Evolutionary conservation across 1,140 invertebrate genomes (phyloP).

Genomic region (Lerema accius): DNA sequence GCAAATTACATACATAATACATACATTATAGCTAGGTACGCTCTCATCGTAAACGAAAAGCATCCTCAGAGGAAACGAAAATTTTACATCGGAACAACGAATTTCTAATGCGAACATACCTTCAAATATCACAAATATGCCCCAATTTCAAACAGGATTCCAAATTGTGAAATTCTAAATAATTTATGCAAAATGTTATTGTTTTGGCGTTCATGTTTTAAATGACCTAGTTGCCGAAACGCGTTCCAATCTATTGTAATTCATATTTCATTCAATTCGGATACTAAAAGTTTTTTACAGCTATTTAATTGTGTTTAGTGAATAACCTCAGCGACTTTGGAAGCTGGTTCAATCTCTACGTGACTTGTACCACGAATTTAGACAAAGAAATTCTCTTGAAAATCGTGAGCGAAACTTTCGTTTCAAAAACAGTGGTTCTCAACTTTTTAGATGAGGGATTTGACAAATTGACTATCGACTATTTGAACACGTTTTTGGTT

Average conservation of each 20-base stretch:
- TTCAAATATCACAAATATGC: not conserved
- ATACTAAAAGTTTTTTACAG: conserved; percentile 28
- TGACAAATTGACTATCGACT: too few species aligned
- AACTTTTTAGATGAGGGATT: too few species aligned
- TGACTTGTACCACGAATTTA: conserved; percentile 32
- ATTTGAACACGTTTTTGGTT: too few species aligned
- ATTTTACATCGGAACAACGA: not conserved
- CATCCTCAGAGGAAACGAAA: not conserved
- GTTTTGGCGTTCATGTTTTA: not conserved
- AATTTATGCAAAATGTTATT: conserved; percentile 4
- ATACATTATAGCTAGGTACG: too few species aligned
- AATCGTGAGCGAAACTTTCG: too few species aligned
- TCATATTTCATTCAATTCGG: conserved; percentile 21
- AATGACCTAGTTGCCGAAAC: conserved; percentile 3
- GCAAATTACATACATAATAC: too few species aligned
- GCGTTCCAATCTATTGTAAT: conserved; percentile 5
- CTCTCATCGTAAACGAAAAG: not conserved
- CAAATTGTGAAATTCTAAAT: not conserved
- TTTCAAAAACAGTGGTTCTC: too few species aligned
- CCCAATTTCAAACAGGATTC: not conserved
- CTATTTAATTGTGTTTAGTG: conserved; percentile 31
- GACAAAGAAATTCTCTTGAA: conserved; percentile 31
- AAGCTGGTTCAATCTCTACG: conserved; percentile 26
- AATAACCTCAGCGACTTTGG: conserved; percentile 30
- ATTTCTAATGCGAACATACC: not conserved